Evolutionary conservation across 2,888 invertebrate genomes (phyloP).

Genomic region (Brassicogethes aeneus): DNA sequence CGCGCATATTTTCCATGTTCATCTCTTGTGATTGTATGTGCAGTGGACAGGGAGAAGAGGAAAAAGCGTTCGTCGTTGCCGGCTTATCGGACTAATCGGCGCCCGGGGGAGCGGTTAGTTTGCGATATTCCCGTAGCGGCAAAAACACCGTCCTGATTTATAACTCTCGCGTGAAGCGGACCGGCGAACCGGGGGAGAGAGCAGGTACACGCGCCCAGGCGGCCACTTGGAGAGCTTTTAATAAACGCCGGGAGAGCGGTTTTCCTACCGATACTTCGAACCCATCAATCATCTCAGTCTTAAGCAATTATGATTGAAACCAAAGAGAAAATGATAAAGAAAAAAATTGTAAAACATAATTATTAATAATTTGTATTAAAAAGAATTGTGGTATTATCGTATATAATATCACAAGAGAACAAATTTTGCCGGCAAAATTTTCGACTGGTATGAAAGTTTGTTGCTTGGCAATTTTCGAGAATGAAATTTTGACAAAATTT

Average conservation of each 20-base stretch:
- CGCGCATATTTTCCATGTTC: constrained; percentile 18
- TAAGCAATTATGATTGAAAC: not conserved
- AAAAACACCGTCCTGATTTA: constrained; percentile 30
- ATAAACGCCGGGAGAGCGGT: not conserved
- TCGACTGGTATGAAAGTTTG: too few species aligned
- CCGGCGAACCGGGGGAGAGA: constrained; percentile 23
- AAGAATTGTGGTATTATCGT: too few species aligned
- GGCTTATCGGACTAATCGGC: constrained; percentile 33
- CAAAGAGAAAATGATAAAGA: too few species aligned
- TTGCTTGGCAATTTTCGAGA: too few species aligned
- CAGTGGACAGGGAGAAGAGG: constrained; percentile 8
- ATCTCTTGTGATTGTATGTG: constrained; percentile 17
- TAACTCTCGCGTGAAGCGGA: constrained; percentile 29
- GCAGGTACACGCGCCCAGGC: not conserved
- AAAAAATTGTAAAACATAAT: too few species aligned
- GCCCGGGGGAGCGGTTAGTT: constrained; percentile 33
- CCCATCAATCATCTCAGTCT: not conserved
- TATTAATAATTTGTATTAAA: too few species aligned
- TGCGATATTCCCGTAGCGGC: constrained; percentile 27
- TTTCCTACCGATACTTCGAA: not conserved
- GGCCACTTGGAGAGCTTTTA: not conserved
- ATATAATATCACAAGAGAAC: too few species aligned
- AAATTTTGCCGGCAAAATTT: too few species aligned
- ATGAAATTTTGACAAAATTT: too few species aligned
- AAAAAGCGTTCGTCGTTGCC: constrained; percentile 20